Percentiles rank a stretch among this genome's conserved stretches.
Conservation (phyloP, 2,113 vertebrate species). For the Pachyramphus minor region DNA sequence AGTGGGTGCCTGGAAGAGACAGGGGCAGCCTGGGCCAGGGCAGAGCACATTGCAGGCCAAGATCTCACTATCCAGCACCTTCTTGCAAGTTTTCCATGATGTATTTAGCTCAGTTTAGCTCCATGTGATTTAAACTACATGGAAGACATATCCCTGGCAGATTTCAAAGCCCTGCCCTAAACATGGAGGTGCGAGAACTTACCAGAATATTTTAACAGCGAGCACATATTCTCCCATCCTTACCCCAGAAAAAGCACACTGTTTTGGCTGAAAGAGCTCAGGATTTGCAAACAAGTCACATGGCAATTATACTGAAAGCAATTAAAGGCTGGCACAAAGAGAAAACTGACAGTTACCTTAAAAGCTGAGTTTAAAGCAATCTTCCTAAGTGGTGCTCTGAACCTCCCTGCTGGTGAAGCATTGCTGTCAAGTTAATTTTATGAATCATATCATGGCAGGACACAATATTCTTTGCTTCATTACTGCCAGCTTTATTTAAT, state of each 20-base stretch:
- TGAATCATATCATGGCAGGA: constrained; percentile 1
- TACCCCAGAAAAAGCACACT: background rate
- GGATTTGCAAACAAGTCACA: background rate
- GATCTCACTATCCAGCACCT: background rate
- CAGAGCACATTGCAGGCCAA: background rate
- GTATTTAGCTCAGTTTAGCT: background rate
- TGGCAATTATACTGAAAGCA: background rate
- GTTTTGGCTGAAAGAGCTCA: background rate
- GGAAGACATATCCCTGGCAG: background rate
- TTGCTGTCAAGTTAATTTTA: background rate
- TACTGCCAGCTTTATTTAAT: background rate
- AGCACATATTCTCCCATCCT: background rate
- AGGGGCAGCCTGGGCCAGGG: background rate
- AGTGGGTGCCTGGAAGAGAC: background rate
- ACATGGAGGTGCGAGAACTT: background rate
- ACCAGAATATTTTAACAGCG: background rate
- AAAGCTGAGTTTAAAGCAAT: constrained; percentile 17
- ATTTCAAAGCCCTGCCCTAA: background rate
- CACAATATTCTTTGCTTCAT: background rate
- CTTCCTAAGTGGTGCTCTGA: background rate
- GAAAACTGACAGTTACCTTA: background rate
- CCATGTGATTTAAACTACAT: background rate
- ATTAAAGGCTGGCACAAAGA: background rate
- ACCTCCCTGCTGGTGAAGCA: background rate
- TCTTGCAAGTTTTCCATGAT: background rate